phyloP scores from a whole-genome alignment of 2,113 vertebrate genomes.

The Sisor rabdophorus region DNA sequence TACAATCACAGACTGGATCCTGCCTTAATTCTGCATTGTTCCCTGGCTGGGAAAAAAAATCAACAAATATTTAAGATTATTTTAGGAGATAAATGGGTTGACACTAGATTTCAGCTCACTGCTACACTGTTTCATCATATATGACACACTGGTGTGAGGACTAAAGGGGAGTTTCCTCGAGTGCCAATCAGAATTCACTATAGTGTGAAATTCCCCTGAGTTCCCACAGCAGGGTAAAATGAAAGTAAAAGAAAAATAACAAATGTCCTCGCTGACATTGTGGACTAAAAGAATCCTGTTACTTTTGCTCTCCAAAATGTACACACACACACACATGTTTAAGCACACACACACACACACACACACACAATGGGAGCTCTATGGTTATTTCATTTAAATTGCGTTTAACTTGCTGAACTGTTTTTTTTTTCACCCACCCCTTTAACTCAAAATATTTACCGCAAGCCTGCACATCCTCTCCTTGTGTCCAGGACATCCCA shows the following conservation, averaged over 20 bases:
- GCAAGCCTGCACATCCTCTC: not conserved
- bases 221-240: constrained; percentile 7
- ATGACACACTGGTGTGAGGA: constrained; percentile 5
- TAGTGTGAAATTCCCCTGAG: constrained; percentile 27
- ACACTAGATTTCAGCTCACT: constrained; percentile 12
- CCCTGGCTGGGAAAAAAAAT: not conserved
- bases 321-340: not conserved
- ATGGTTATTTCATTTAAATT: not conserved
- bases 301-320: not conserved
- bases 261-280: not conserved
- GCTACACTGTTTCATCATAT: constrained; percentile 41
- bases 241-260: constrained; percentile 37
- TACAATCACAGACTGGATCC: not conserved
- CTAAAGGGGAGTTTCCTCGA: constrained; percentile 23
- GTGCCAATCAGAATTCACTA: constrained; percentile 24
- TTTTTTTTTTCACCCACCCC: not conserved
- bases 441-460: not conserved
- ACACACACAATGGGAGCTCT: not conserved
- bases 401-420: not conserved
- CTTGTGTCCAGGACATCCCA: not conserved
- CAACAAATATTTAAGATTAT: not conserved
- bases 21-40: too few relatives aligned
- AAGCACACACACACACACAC: not conserved
- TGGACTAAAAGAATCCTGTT: not conserved
- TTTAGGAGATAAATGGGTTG: not conserved